Conservation (phyloP, 2,888 invertebrate genomes). For the Dicyrtomina minuta region DNA sequence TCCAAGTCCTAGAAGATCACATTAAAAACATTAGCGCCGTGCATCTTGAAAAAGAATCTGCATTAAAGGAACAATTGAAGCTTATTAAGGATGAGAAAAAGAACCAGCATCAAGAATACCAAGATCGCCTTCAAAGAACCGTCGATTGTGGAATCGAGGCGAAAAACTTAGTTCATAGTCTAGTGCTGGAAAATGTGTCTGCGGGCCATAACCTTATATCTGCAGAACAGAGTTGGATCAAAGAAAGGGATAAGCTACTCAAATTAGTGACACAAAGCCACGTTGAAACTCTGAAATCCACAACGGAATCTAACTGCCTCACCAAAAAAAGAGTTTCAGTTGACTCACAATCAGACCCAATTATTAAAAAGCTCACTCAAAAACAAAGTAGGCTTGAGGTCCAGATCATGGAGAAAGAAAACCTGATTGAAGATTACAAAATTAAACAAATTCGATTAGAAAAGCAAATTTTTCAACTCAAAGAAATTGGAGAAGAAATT, state of each 20-base stretch:
- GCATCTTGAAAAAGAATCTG: conserved; percentile 15
- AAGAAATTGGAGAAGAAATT: conserved; percentile 27
- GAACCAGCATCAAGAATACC: conserved; percentile 12
- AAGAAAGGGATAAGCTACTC: conserved; percentile 27
- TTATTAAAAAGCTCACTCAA: conserved; percentile 8
- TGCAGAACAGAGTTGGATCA: conserved; percentile 27
- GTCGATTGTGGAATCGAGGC: conserved; percentile 26
- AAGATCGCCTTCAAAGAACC: conserved; percentile 6
- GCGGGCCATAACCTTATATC: conserved; percentile 29
- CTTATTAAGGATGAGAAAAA: conserved; percentile 17
- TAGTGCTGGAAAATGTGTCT: conserved; percentile 32
- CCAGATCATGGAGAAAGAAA: conserved; percentile 41
- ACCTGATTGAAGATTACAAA: conserved; percentile 39
- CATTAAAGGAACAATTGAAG: conserved; percentile 21
- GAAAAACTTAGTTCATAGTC: conserved; percentile 24
- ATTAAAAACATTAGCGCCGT: conserved; percentile 24
- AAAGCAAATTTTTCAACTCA: conserved; percentile 34
- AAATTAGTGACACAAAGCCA: conserved; percentile 20
- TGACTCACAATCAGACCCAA: conserved; percentile 17
- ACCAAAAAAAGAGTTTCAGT: conserved; percentile 16
- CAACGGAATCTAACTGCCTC: conserved; percentile 13
- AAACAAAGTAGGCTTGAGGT: conserved; percentile 16
- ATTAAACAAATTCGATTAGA: conserved; percentile 41
- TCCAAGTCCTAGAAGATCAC: conserved; percentile 35
- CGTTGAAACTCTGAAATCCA: not conserved